Base-by-base conservation (phyloP, 1,140 invertebrate genomes). In the Mya arenaria region DNA sequence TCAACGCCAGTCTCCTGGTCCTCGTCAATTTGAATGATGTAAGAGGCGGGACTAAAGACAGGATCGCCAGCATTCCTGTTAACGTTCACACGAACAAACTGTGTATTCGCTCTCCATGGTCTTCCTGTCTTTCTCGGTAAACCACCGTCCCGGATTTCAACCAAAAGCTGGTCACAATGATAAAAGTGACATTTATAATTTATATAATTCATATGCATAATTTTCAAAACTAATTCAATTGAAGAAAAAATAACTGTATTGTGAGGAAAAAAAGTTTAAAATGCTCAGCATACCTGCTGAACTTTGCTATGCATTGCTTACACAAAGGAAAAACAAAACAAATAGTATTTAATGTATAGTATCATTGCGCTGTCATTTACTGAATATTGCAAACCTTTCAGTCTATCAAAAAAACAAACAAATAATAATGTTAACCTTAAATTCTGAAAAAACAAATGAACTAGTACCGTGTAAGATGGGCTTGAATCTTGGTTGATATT, bases 141-240 rank as follows among this genome's bases (percentile, higher is more conserved):
- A 13, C 86, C 86, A 25, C 74, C 63, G 80, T 89, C 89, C 23
- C 81, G 36, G 4, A 78, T 86, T 39, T 82, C 68, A 19, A 89
- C 79, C 13, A 52, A 30, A 4, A 89, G 36, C 87, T 89, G 80
- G 52, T 58, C 60, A 23, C n/a, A n/a, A n/a, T n/a, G n/a, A n/a
- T n/a, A n/a, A n/a, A n/a, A n/a, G n/a, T n/a, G n/a, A n/a, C n/a
- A n/a, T n/a, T n/a, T n/a, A n/a, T n/a, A n/a, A n/a, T n/a, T n/a
- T n/a, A n/a, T n/a, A n/a, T n/a, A n/a, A n/a, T n/a, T n/a, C n/a
- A n/a, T n/a, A n/a, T n/a, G n/a, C n/a, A n/a, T n/a, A n/a, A n/a
- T n/a, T n/a, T n/a, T n/a, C n/a, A n/a, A n/a, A n/a, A n/a, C n/a
- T n/a, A n/a, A n/a, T n/a, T n/a, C n/a, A n/a, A n/a, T n/a, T n/a